phyloP scores from a whole-genome alignment of 2,888 invertebrate genomes.

The Dynastes grantii region DNA sequence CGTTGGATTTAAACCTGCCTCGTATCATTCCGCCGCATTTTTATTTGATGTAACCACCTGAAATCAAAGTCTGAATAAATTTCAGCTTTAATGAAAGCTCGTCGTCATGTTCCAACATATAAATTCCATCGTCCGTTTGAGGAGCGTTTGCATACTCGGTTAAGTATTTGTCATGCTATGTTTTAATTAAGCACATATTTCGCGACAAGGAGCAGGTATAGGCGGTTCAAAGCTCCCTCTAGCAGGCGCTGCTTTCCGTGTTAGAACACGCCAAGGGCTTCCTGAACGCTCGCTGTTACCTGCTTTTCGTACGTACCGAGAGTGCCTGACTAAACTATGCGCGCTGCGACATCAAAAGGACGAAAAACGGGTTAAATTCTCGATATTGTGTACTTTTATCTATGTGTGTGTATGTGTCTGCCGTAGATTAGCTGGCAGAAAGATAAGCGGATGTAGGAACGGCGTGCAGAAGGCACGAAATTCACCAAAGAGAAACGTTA shows the following conservation, averaged over 20 bases:
- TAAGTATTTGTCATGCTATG: constrained; percentile 70
- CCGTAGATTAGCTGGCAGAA: constrained; percentile 15
- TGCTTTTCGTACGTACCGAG: constrained; percentile 49
- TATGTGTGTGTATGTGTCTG: constrained; percentile 11
- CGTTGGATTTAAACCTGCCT: not conserved
- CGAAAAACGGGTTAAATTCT: constrained; percentile 62
- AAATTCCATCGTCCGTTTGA: constrained; percentile 53
- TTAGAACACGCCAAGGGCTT: constrained; percentile 62
- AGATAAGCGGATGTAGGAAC: not conserved
- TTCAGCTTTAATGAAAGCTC: constrained; percentile 48
- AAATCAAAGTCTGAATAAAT: constrained; percentile 51
- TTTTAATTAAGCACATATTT: constrained; percentile 69
- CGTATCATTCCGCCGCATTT: constrained; percentile 13
- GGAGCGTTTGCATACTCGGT: constrained; percentile 61
- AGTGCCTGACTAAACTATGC: constrained; percentile 54
- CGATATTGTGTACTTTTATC: constrained; percentile 56
- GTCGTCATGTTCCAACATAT: constrained; percentile 44
- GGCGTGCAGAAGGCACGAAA: constrained; percentile 19
- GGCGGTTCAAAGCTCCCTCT: constrained; percentile 62
- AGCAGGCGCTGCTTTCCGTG: constrained; percentile 52
- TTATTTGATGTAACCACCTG: constrained; percentile 49
- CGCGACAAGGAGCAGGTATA: constrained; percentile 64
- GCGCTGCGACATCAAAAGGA: constrained; percentile 57
- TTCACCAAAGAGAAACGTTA: constrained; percentile 33
- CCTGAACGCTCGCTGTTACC: constrained; percentile 16